phyloP scores from a whole-genome alignment of 2,113 vertebrate genomes.

The Fulmarus glacialis region DNA sequence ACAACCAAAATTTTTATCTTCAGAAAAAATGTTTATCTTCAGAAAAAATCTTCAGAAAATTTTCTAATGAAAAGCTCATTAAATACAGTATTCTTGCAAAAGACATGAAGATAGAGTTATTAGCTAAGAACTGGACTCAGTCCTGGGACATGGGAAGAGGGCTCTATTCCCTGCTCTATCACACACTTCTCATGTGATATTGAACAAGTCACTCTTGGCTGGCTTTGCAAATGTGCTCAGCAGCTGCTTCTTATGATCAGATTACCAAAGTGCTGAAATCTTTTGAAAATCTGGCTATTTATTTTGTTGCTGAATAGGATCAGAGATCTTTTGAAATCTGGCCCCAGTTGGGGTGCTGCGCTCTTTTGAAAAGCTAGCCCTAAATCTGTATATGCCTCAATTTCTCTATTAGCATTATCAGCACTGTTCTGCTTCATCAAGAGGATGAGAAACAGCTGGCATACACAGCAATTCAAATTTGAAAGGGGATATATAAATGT shows the following conservation, averaged over 20 bases:
- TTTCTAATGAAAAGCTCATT: background rate
- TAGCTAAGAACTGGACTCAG: background rate
- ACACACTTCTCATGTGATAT: background rate
- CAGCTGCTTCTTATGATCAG: slow-evolving; percentile 63
- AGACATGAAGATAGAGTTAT: background rate
- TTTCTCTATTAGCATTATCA: slow-evolving; percentile 57
- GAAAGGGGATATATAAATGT: background rate
- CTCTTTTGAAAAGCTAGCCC: slow-evolving; percentile 41
- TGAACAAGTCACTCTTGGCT: background rate
- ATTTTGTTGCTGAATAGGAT: slow-evolving; percentile 60
- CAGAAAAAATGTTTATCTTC: background rate
- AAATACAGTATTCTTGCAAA: background rate
- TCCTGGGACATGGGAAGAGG: background rate
- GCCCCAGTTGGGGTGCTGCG: slow-evolving; percentile 12
- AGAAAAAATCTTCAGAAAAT: too few species aligned
- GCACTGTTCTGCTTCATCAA: slow-evolving; percentile 19
- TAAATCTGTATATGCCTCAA: slow-evolving; percentile 45
- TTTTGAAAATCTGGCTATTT: slow-evolving; percentile 63
- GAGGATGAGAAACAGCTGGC: background rate
- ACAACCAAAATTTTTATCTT: background rate
- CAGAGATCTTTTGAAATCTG: slow-evolving; percentile 62
- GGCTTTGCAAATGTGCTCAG: slow-evolving; percentile 27
- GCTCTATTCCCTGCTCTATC: background rate
- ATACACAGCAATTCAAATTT: slow-evolving; percentile 4
- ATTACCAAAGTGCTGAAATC: slow-evolving; percentile 61